Conservation (phyloP, 2,888 invertebrate species). For the Leucoptera coffeella region DNA sequence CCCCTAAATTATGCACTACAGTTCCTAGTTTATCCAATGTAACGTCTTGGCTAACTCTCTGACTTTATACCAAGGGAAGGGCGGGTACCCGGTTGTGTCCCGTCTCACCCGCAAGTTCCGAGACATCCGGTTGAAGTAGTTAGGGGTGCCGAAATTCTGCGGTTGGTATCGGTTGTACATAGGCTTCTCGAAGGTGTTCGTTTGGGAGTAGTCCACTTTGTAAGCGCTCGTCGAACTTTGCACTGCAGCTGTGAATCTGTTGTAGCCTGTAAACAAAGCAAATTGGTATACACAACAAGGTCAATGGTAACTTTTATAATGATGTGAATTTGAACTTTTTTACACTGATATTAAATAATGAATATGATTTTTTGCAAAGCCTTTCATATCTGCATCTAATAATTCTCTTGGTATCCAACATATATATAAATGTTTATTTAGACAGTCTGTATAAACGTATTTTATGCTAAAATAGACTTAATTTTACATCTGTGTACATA, state of each 20-base stretch:
- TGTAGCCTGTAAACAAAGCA: conserved; percentile 28
- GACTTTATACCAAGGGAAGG: conserved; percentile 76
- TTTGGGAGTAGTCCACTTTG: conserved; percentile 46
- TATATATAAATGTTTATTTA: too few species aligned
- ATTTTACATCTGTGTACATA: too few species aligned
- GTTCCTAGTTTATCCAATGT: conserved; percentile 53
- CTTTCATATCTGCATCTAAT: too few species aligned
- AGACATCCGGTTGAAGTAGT: conserved; percentile 39
- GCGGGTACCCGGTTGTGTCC: conserved; percentile 44
- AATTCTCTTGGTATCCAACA: too few species aligned
- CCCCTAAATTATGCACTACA: conserved; percentile 14
- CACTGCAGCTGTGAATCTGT: conserved; percentile 15
- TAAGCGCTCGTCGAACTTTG: conserved; percentile 42
- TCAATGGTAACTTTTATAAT: too few species aligned
- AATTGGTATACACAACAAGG: too few species aligned
- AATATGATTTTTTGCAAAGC: too few species aligned
- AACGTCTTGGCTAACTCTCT: conserved; percentile 62
- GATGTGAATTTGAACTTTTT: too few species aligned
- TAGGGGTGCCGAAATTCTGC: conserved; percentile 24
- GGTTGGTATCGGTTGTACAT: conserved; percentile 40
- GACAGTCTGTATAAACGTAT: too few species aligned
- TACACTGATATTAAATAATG: too few species aligned
- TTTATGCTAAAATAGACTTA: too few species aligned
- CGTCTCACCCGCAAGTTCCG: conserved; percentile 28
- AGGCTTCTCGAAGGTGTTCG: conserved; percentile 35